Evolutionary conservation across 2,797 vertebrate genomes (phyloP), one percentile per base, ranked within the genome.

Genomic region (Macroramphosus scolopax): DNA sequence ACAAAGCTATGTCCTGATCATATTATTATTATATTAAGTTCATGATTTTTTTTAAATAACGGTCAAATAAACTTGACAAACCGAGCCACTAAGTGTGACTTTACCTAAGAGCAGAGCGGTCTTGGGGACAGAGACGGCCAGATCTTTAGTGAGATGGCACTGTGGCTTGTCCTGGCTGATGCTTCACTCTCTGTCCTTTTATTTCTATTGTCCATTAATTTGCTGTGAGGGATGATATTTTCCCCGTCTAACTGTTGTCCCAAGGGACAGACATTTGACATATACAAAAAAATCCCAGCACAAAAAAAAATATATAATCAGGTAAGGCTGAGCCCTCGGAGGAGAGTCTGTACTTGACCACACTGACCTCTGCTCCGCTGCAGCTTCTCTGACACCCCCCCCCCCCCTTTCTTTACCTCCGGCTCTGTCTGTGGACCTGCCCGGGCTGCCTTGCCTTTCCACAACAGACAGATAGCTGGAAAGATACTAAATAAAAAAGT

Each of bases 111-210:
- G 31, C 43, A 42, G 30, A 63, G 17, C 33, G 43, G 32, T 61
- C 51, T 72, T 14, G 31, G 17, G 58, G 58, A 55, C 38, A 42
- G 15, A 20, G 28, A 49, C 22, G 45, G 18, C 20, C 38, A 48
- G 22, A 18, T 29, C 35, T 42, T 61, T 55, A 63, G 67, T 53
- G 52, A 66, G 66, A 63, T 44, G 24, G 51, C 75, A 57, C 42
- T 34, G 48, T 14, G 56, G 63, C 68, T 25, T 44, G 61, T 72
- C 43, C 53, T 60, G 35, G 6, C 29, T 59, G 43, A 63, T 56
- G 60, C 36, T 63, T 77, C 53, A 63, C 63, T 58, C 29, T 68
- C 46, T 70, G 63, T 79, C 69, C 63, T 75, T 78, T 10, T 69
- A 69, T 69, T 50, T 64, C 56, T 68, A 71, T 51, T 46, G 35